phyloP scores from a whole-genome alignment of 2,113 vertebrate genomes.

The Burhinus bistriatus region DNA sequence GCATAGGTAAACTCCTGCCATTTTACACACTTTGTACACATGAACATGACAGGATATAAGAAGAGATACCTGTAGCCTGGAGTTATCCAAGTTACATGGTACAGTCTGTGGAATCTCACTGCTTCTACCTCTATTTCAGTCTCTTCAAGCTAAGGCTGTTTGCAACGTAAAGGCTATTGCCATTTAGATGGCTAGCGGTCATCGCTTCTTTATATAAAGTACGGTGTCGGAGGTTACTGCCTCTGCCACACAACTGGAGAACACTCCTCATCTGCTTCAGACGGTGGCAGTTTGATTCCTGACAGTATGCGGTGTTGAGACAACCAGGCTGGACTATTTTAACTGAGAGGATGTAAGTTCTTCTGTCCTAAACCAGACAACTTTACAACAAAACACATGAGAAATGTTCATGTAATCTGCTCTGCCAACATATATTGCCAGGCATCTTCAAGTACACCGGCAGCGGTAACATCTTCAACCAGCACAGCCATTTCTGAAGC shows the following conservation, averaged over 20 bases:
- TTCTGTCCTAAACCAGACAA: not conserved
- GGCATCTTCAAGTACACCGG: not conserved
- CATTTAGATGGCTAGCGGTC: not conserved
- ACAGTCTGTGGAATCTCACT: not conserved
- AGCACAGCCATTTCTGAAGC: not conserved
- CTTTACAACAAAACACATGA: not conserved
- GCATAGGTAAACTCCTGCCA: not conserved
- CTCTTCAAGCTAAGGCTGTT: not conserved
- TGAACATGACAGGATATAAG: not conserved
- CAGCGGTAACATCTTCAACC: not conserved
- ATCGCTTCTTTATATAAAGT: not conserved
- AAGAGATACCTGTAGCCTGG: not conserved
- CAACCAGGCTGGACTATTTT: not conserved
- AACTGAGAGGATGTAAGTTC: not conserved
- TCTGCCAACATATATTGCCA: fast-evolving
- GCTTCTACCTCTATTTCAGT: not conserved
- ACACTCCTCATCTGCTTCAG: not conserved
- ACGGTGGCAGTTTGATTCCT: not conserved
- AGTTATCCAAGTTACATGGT: not conserved
- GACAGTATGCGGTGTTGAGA: fast-evolving
- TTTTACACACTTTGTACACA: not conserved
- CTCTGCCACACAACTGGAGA: not conserved
- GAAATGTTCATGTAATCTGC: not conserved
- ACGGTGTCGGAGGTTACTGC: not conserved
- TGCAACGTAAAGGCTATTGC: not conserved